Evolutionary conservation across 2,888 invertebrate genomes (phyloP), one percentile per base, ranked within the genome.

Genomic region (Baronia brevicornis): DNA sequence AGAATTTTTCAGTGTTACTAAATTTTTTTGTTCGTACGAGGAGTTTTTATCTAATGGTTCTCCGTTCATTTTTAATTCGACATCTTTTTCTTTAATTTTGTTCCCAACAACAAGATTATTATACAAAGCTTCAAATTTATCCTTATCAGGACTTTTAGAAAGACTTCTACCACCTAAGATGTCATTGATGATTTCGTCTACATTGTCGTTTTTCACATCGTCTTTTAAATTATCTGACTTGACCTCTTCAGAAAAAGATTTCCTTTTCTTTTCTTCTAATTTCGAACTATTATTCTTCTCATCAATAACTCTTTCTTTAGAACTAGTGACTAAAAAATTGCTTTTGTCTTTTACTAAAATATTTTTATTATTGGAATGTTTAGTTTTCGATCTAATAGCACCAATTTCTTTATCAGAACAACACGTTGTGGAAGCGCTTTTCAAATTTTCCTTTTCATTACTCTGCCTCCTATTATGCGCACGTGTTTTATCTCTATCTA

Each of bases 331-430:
- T 69, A 72, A 62, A 62, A 63, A 63, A 68, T 69, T 77, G 69
- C 51, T 62, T 72, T 72, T 79, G 69, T 75, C 80, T 79, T 80
- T 80, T 52, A 77, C 80, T 77, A 80, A 69, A 68, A 66, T 73
- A 72, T 50, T 68, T 62, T 73, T 78, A 64, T 55, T 72, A 70
- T 50, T 77, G 84, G 84, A 84, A 82, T 84, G 84, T 78, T 78
- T 80, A 58, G 68, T 53, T 80, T 82, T 84, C 61, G 70, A 64
- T 70, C 67, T 82, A 70, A 67, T 78, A 84, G 84, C 82, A 84
- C 82, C 82, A 78, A 64, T 73, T 45, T 82, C 79, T 62, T 67
- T 78, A 36, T 67, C 69, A 47, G 56, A 36, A 39, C 54, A 54
- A 49, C 63, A 56, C 36, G 63, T 59, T 27, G 62, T 55, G 36